Conservation (phyloP, 2,888 invertebrate species). For the Thumatha senex region DNA sequence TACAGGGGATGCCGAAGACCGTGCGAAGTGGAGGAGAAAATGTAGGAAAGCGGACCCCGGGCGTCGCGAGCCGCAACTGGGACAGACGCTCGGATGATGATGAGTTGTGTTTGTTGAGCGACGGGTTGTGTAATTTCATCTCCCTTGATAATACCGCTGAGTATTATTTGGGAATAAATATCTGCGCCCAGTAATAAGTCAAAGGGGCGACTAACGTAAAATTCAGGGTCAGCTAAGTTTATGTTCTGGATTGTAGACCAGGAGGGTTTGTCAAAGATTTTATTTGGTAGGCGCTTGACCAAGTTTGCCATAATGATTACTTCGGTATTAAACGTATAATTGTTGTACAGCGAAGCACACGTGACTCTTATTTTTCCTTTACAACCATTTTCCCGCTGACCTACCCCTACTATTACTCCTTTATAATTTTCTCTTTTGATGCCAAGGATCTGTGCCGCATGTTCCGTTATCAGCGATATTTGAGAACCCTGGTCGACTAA, state of each 20-base stretch:
- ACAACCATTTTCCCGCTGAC: no score
- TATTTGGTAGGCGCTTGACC: neutral
- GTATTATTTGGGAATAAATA: slow-evolving; percentile 1
- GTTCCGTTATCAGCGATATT: neutral
- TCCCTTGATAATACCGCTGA: neutral
- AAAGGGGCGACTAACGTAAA: slow-evolving; percentile 1
- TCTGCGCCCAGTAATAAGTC: slow-evolving; percentile 5
- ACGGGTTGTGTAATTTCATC: neutral
- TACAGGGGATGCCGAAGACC: no score
- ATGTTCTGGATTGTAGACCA: neutral
- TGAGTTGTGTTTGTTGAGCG: slow-evolving; percentile 13
- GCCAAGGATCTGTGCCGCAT: neutral
- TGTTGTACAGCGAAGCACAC: neutral
- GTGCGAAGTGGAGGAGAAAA: no score
- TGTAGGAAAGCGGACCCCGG: slow-evolving; percentile 12
- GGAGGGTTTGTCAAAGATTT: neutral
- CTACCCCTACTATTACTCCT: neutral
- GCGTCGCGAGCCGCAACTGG: no score
- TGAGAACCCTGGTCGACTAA: slow-evolving; percentile 1
- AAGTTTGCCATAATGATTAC: neutral
- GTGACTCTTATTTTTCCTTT: no score
- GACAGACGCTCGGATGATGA: no score
- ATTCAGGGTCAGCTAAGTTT: slow-evolving; percentile 3
- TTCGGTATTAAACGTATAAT: slow-evolving; percentile 1
- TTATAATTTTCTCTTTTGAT: neutral